Evolutionary conservation across 1,140 invertebrate species (phyloP).

Genomic region (Drosophila ironensis): DNA sequence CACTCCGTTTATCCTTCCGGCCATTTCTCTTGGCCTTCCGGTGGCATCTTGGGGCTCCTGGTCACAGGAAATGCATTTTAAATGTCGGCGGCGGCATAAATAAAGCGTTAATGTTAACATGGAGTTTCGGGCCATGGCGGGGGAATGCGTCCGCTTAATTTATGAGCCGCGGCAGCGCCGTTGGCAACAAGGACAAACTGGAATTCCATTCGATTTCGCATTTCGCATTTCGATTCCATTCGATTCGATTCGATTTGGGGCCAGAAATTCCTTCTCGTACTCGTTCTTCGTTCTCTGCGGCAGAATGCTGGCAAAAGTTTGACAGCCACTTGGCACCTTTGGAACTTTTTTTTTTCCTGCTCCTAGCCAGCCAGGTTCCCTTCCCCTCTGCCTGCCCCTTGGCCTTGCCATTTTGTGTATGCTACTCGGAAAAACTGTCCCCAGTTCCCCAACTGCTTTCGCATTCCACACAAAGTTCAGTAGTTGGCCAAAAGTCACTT

Average conservation of each 20-base stretch:
- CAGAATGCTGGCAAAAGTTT: slow-evolving; percentile 56
- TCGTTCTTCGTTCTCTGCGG: too few species aligned
- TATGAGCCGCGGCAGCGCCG: slow-evolving; percentile 51
- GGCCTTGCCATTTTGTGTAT: slow-evolving; percentile 5
- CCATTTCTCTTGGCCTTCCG: slow-evolving; percentile 28
- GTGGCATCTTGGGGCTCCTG: slow-evolving; percentile 26
- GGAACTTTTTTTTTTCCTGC: too few species aligned
- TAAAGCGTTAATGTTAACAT: slow-evolving; percentile 73
- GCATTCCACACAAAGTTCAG: slow-evolving; percentile 66
- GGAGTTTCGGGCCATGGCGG: not conserved
- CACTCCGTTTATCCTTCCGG: slow-evolving; percentile 14
- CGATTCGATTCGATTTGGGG: slow-evolving; percentile 64
- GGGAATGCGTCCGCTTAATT: slow-evolving; percentile 63
- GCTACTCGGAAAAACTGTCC: slow-evolving; percentile 12
- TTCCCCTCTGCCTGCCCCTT: not conserved
- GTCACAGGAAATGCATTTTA: slow-evolving; percentile 71
- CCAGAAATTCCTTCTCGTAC: slow-evolving; percentile 17
- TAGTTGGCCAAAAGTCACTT: slow-evolving; percentile 79
- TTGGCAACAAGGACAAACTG: slow-evolving; percentile 40
- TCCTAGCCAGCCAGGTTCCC: slow-evolving; percentile 14
- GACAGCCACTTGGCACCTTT: slow-evolving; percentile 77
- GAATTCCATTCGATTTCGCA: slow-evolving; percentile 53
- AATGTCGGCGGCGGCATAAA: slow-evolving; percentile 70
- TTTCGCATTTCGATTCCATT: slow-evolving; percentile 55
- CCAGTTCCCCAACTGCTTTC: slow-evolving; percentile 26